phyloP scores from a whole-genome alignment of 2,888 invertebrate species.

The Cheilosia scutellata region DNA sequence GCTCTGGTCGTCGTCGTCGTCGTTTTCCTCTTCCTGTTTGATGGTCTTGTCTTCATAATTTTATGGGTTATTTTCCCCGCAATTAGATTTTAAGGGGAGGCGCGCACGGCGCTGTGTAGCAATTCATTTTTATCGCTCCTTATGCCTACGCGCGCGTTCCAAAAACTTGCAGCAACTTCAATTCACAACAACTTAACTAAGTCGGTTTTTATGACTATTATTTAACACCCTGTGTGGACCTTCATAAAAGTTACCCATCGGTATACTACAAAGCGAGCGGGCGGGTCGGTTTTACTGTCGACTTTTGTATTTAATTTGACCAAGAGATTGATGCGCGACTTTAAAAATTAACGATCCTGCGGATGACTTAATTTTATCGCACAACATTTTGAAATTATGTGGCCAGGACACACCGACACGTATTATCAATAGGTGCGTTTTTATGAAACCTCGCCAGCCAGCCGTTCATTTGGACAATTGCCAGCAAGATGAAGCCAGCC shows the following conservation, averaged over 20 bases:
- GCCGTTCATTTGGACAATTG: no score
- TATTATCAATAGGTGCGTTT: no score
- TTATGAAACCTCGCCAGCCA: no score
- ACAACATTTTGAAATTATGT: constrained; percentile 16
- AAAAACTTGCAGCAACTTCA: constrained; percentile 25
- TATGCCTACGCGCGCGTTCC: constrained; percentile 6
- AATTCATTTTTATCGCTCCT: constrained; percentile 66
- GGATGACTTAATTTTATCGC: constrained; percentile 70
- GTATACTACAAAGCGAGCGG: not conserved
- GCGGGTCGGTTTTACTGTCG: constrained; percentile 16
- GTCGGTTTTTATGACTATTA: constrained; percentile 58
- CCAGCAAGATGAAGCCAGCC: no score
- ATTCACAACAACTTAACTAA: constrained; percentile 58
- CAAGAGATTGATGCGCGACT: constrained; percentile 47
- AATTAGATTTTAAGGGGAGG: constrained; percentile 63
- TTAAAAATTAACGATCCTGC: constrained; percentile 71
- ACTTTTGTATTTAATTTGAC: constrained; percentile 71
- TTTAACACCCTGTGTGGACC: constrained; percentile 71
- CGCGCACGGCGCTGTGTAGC: constrained; percentile 7
- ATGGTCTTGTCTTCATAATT: constrained; percentile 58
- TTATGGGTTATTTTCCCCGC: constrained; percentile 73
- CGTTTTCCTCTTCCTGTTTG: not conserved
- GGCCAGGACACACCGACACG: not conserved
- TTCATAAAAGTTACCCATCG: constrained; percentile 52
- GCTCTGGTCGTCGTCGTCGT: not conserved